Evolutionary conservation across 2,888 invertebrate genomes (phyloP).

Genomic region (Teleiodes luculella): DNA sequence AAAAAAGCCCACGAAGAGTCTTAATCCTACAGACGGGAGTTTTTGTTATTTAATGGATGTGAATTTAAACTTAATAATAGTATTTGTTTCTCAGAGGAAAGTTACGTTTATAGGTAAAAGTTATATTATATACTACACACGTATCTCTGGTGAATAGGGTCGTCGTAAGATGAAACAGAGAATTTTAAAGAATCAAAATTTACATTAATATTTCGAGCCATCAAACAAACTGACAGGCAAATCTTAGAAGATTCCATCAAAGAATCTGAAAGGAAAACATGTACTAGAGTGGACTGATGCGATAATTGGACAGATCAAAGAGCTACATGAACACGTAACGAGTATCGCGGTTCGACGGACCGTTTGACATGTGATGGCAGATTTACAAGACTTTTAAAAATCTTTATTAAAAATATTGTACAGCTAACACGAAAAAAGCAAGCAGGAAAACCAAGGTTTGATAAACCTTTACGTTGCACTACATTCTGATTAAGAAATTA

Average conservation of each 20-base stretch:
- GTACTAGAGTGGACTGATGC: constrained; percentile 48
- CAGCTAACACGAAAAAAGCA: background rate
- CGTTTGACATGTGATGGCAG: constrained; percentile 1
- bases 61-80: constrained; percentile 12
- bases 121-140: too few relatives aligned
- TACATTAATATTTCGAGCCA: background rate
- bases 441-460: too few relatives aligned
- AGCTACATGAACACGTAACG: constrained; percentile 32
- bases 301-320: constrained; percentile 65
- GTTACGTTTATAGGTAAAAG: background rate
- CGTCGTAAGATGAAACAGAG: background rate
- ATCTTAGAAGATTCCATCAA: background rate
- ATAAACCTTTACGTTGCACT: too few relatives aligned
- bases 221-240: background rate
- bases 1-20: constrained; percentile 14
- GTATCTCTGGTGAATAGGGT: too few relatives aligned
- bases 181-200: background rate
- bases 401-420: background rate
- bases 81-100: constrained; percentile 17
- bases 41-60: constrained; percentile 16
- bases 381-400: background rate
- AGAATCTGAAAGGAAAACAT: constrained; percentile 45
- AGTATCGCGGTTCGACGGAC: background rate
- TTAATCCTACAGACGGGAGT: constrained; percentile 12
- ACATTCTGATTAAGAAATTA: too few relatives aligned